Percentiles rank a stretch among this genome's conserved stretches.
These are phyloP conservation scores for Heliothis peltigera DNA, from an alignment of 2,888 invertebrate genomes.

Conservation along the genomic window DNA sequence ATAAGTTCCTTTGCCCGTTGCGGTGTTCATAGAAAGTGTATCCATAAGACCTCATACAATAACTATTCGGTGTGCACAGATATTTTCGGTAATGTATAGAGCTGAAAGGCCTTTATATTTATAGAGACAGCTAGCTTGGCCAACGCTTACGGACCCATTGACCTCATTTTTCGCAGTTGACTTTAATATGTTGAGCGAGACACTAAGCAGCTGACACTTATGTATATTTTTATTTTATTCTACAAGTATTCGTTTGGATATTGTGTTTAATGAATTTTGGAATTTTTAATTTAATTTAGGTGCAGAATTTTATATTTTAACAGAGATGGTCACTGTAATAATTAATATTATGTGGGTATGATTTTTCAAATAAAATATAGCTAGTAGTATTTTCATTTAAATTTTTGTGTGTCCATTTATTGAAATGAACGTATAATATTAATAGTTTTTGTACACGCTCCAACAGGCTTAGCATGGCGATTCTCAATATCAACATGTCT, in stretches of 20 bases:
- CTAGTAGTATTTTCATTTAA: no score
- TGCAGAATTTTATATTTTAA: no score
- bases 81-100: constrained; percentile 29
- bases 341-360: no score
- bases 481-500: no score
- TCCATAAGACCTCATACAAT: background rate
- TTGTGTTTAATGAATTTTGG: no score
- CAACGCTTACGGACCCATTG: constrained; percentile 31
- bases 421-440: no score
- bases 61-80: constrained; percentile 13
- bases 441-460: no score
- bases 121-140: constrained; percentile 26
- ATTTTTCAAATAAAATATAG: no score
- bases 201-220: constrained; percentile 27
- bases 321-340: no score
- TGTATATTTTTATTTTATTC: constrained; percentile 13
- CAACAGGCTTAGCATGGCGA: no score
- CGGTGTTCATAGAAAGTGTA: background rate
- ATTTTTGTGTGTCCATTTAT: no score
- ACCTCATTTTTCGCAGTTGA: constrained; percentile 42
- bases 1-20: background rate
- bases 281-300: background rate
- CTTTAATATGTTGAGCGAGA: constrained; percentile 22
- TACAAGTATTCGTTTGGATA: background rate
- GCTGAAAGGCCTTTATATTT: constrained; percentile 22